phyloP scores from a whole-genome alignment of 2,888 invertebrate genomes.

The Trypoxylon attenuatum region DNA sequence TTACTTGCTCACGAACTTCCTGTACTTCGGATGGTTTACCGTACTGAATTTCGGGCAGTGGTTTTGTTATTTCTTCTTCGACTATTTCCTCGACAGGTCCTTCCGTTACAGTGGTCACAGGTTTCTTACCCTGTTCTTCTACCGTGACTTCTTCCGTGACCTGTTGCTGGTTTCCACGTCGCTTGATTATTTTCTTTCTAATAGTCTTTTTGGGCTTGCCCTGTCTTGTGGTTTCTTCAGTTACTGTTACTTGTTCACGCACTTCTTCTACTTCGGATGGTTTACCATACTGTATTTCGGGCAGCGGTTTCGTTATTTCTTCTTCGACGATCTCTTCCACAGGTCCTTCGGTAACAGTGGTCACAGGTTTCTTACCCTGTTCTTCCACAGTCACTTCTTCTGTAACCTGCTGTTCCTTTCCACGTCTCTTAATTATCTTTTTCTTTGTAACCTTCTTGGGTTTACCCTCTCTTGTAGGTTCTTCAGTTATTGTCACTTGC shows the following conservation, averaged over 20 bases:
- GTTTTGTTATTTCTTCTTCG: background rate
- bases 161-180: conserved; percentile 14
- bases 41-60: background rate
- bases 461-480: conserved; percentile 64
- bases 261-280: conserved; percentile 67
- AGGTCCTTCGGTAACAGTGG: conserved; percentile 60
- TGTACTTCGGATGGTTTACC: background rate
- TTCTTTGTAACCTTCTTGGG: conserved; percentile 15
- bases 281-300: conserved; percentile 46
- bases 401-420: conserved; percentile 58
- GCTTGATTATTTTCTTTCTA: conserved; percentile 55
- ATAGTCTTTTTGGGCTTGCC: conserved; percentile 67
- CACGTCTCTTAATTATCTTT: conserved; percentile 51
- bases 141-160: conserved; percentile 54
- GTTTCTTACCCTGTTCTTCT: conserved; percentile 29
- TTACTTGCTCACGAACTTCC: background rate
- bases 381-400: conserved; percentile 45
- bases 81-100: background rate
- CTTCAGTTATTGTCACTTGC: conserved; percentile 48
- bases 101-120: background rate
- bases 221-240: conserved; percentile 71
- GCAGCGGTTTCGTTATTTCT: conserved; percentile 1
- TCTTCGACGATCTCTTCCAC: conserved; percentile 36
- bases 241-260: conserved; percentile 47
- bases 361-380: conserved; percentile 48